Conservation (phyloP, 2,888 invertebrate species). For the Cerceris ruficornis region DNA sequence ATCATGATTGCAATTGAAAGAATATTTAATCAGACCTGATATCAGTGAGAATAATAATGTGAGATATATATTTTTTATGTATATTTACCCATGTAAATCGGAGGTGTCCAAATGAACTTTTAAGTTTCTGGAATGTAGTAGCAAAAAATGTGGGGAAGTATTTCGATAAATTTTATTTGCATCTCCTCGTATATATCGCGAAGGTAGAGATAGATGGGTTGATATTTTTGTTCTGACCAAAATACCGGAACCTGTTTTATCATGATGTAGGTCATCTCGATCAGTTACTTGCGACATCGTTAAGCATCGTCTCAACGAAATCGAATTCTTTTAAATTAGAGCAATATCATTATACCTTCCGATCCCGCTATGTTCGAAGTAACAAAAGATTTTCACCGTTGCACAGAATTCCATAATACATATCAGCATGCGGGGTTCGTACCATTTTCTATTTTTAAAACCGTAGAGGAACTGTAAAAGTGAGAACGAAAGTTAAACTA, state of each 20-base stretch:
- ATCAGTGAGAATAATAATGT: constrained; percentile 2
- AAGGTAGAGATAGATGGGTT: constrained; percentile 27
- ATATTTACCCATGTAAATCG: too few species aligned
- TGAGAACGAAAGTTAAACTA: constrained; percentile 79
- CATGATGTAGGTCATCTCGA: constrained; percentile 62
- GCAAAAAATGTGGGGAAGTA: not conserved
- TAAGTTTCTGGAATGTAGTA: not conserved
- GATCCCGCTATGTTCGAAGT: constrained; percentile 7
- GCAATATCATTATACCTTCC: constrained; percentile 17
- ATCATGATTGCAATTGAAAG: not conserved
- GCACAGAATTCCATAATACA: not conserved
- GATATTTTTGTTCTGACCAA: constrained; percentile 51
- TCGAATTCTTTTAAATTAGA: constrained; percentile 30
- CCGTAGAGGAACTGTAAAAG: constrained; percentile 70
- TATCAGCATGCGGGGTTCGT: constrained; percentile 32
- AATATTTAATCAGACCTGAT: not conserved
- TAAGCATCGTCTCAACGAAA: constrained; percentile 46
- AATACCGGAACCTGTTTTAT: constrained; percentile 63
- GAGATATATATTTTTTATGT: not conserved
- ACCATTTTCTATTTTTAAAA: constrained; percentile 51
- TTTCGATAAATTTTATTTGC: not conserved
- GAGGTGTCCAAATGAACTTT: constrained; percentile 4
- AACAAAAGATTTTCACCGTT: not conserved
- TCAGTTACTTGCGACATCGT: constrained; percentile 56
- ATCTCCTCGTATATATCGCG: constrained; percentile 8